Percentiles rank a stretch among this genome's conserved stretches.
These are phyloP conservation scores for Sapayoa aenigma DNA, from an alignment of 2,113 vertebrate species.

Conservation along the genomic window DNA sequence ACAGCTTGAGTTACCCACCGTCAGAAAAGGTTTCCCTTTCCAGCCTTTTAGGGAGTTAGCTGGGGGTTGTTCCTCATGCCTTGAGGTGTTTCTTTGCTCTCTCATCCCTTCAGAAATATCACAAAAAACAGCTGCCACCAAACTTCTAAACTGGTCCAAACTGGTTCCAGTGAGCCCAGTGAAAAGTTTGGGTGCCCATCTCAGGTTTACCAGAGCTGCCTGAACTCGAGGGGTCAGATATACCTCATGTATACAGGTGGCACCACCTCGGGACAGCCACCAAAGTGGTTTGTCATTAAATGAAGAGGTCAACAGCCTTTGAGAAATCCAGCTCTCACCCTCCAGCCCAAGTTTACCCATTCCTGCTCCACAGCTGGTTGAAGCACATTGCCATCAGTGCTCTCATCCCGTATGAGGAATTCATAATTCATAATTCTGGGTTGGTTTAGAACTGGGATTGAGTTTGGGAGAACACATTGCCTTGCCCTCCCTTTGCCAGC, in stretches of 20 bases:
- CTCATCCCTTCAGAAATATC: neutral
- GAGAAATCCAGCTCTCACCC: neutral
- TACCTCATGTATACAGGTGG: rapidly evolving
- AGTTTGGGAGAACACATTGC: neutral
- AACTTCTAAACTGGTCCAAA: neutral
- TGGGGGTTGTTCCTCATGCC: neutral
- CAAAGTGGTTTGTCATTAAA: neutral
- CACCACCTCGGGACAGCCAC: neutral
- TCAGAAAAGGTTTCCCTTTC: constrained; percentile 65
- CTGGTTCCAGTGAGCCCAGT: neutral
- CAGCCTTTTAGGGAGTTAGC: neutral
- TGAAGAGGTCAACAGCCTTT: neutral
- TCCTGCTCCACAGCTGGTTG: neutral
- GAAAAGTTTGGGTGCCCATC: neutral
- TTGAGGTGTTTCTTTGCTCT: neutral
- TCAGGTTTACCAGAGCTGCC: neutral
- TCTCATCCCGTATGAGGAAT: neutral
- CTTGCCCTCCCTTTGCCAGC: neutral
- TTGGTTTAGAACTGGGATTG: neutral
- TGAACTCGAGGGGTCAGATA: neutral
- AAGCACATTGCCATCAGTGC: neutral
- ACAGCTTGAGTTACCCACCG: constrained; percentile 60
- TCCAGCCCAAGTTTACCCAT: neutral
- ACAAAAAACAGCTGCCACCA: neutral
- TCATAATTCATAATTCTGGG: neutral